phyloP scores from a whole-genome alignment of 2,888 invertebrate species.

The Scrobipalpa atriplicella region DNA sequence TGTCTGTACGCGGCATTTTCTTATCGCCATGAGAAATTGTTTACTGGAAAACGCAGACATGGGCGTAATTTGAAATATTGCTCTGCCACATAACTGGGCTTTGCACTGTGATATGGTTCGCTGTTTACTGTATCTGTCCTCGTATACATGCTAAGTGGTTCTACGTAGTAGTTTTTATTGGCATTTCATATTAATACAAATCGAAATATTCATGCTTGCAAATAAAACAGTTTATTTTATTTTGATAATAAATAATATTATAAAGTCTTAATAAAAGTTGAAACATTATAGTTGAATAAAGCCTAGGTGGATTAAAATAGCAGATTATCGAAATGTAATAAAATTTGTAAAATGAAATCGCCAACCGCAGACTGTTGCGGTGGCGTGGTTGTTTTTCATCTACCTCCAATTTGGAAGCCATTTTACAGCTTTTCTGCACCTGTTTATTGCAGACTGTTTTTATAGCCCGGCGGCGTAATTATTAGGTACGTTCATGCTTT shows the following conservation, averaged over 20 bases:
- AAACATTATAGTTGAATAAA: conserved; percentile 40
- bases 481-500: conserved; percentile 13
- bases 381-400: conserved; percentile 56
- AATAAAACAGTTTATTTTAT: background rate
- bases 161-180: background rate
- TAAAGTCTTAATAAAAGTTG: conserved; percentile 10
- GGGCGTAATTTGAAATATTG: conserved; percentile 54
- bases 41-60: conserved; percentile 56
- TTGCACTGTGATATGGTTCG: background rate
- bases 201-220: background rate
- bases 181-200: conserved; percentile 5
- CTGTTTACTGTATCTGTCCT: conserved; percentile 4
- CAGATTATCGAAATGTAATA: conserved; percentile 66
- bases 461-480: conserved; percentile 25
- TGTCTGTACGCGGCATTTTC: conserved; percentile 59
- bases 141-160: background rate
- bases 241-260: background rate
- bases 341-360: conserved; percentile 66
- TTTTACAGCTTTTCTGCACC: conserved; percentile 32
- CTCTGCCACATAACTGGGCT: conserved; percentile 13
- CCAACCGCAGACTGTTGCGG: conserved; percentile 64
- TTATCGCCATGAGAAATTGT: conserved; percentile 69
- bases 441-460: conserved; percentile 29
- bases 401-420: conserved; percentile 42
- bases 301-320: conserved; percentile 47